Conservation (phyloP, 2,797 vertebrate species). For the Gobio occitaniae region DNA sequence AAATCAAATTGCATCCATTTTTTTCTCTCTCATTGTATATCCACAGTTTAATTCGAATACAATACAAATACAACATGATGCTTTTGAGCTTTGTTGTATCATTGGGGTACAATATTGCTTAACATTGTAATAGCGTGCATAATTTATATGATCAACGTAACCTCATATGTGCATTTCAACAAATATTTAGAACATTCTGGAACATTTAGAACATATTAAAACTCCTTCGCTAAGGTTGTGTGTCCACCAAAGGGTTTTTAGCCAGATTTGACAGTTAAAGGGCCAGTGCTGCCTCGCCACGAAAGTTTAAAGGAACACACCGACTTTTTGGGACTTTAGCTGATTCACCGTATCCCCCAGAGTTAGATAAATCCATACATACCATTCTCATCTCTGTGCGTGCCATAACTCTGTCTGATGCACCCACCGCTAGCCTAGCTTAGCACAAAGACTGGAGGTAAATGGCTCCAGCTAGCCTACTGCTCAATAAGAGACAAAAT, state of each 20-base stretch:
- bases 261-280: neutral
- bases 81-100: neutral
- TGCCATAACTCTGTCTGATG: too few relatives aligned
- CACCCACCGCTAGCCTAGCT: too few relatives aligned
- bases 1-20: neutral
- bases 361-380: too few relatives aligned
- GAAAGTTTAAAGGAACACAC: too few relatives aligned
- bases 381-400: too few relatives aligned
- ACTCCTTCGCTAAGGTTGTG: neutral
- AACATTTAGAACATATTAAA: neutral
- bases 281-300: too few relatives aligned
- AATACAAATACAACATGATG: neutral
- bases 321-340: too few relatives aligned
- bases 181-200: neutral
- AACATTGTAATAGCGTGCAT: neutral
- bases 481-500: too few relatives aligned
- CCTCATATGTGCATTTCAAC: neutral
- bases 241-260: neutral
- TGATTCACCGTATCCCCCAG: too few relatives aligned
- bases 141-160: neutral
- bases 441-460: too few relatives aligned
- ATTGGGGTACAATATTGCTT: neutral
- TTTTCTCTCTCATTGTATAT: neutral
- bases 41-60: neutral
- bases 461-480: too few relatives aligned